Conservation (phyloP, 2,797 vertebrate species). For the Sebastiscus tertius region DNA sequence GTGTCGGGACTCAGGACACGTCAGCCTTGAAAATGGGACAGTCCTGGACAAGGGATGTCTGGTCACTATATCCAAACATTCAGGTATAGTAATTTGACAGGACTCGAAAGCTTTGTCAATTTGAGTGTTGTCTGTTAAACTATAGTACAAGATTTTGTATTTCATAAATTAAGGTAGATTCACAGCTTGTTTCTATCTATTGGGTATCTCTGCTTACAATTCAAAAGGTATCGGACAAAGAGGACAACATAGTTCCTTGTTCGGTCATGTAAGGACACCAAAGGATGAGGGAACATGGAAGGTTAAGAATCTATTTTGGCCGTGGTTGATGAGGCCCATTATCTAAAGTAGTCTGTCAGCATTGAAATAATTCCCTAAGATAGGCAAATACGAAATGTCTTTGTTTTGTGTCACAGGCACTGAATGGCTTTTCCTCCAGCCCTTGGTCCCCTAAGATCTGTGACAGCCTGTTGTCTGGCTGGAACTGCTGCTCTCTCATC, state of each 20-base stretch:
- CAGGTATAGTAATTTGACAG: too few species aligned
- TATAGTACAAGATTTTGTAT: too few species aligned
- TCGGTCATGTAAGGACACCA: neutral
- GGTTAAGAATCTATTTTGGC: neutral
- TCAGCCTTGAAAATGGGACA: too few species aligned
- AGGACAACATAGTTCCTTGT: neutral
- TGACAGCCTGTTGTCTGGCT: slow-evolving; percentile 45
- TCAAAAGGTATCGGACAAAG: too few species aligned
- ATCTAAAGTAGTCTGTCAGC: neutral
- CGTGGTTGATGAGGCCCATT: neutral
- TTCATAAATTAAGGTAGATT: too few species aligned
- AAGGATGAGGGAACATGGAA: neutral
- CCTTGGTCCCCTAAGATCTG: slow-evolving; percentile 37
- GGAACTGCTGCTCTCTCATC: slow-evolving; percentile 39
- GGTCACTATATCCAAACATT: too few species aligned
- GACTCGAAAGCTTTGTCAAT: too few species aligned
- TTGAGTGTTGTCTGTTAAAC: too few species aligned
- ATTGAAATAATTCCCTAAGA: neutral
- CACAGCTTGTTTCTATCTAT: too few species aligned
- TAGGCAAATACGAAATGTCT: neutral
- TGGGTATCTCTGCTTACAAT: too few species aligned
- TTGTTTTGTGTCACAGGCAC: slow-evolving; percentile 7
- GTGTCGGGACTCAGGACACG: too few species aligned
- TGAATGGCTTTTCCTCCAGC: slow-evolving; percentile 17
- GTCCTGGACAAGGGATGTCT: too few species aligned